Evolutionary conservation across 2,797 vertebrate species (phyloP).

Genomic region (Hemibagrus guttatus): DNA sequence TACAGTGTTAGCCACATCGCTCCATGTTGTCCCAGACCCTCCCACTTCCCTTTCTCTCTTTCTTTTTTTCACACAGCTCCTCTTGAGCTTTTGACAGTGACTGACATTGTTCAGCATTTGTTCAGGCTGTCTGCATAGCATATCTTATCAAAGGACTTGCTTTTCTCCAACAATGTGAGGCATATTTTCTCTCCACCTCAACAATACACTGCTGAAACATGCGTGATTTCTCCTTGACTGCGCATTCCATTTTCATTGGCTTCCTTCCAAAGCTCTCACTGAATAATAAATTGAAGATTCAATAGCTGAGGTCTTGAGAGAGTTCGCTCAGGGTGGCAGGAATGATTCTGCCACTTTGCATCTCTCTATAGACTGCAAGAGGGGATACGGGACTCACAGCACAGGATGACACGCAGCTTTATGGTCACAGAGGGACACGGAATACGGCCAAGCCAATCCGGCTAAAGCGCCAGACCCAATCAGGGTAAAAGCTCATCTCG

Average conservation of each 20-base stretch:
- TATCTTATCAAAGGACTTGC: slow-evolving; percentile 33
- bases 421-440: slow-evolving; percentile 61
- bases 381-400: slow-evolving; percentile 49
- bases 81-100: slow-evolving; percentile 37
- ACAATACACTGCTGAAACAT: slow-evolving; percentile 32
- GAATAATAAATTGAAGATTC: slow-evolving; percentile 44
- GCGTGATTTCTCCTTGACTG: slow-evolving; percentile 39
- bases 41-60: not conserved
- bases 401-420: slow-evolving; percentile 61
- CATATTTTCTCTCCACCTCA: slow-evolving; percentile 37
- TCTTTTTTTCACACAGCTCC: slow-evolving; percentile 29
- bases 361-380: slow-evolving; percentile 28
- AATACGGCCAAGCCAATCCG: slow-evolving; percentile 58
- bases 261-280: slow-evolving; percentile 33
- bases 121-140: slow-evolving; percentile 33
- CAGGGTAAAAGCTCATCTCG: slow-evolving; percentile 78
- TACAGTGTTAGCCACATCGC: not conserved
- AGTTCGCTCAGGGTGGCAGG: slow-evolving; percentile 7
- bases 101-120: slow-evolving; percentile 31
- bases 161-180: slow-evolving; percentile 22
- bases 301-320: slow-evolving; percentile 41
- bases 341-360: slow-evolving; percentile 18
- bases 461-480: slow-evolving; percentile 71
- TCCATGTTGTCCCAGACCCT: slow-evolving; percentile 4
- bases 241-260: slow-evolving; percentile 23